These are phyloP conservation scores for Mesoclemmys tuberculata DNA, from an alignment of 2,113 vertebrate species.

Conservation along the genomic window DNA sequence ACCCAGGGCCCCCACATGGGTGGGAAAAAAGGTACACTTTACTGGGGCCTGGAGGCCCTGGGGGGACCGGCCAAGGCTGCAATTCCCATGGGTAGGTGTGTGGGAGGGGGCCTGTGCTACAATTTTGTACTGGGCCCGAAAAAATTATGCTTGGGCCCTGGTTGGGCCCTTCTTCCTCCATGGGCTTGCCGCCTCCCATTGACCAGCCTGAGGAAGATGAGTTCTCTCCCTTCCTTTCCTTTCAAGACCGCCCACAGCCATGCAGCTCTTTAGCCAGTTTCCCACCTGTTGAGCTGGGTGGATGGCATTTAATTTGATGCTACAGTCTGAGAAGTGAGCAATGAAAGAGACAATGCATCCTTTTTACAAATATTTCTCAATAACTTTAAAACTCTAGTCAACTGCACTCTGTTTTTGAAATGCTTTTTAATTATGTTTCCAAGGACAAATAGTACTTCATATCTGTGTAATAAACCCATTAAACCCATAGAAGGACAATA, in stretches of 20 bases:
- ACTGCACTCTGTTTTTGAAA: fast-evolving
- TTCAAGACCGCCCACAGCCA: neutral
- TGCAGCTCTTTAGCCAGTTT: neutral
- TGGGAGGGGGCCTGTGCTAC: too few relatives aligned
- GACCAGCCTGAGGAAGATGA: too few relatives aligned
- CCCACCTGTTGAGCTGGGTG: neutral
- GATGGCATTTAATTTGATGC: neutral
- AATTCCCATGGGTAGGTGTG: too few relatives aligned
- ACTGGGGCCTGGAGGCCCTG: too few relatives aligned
- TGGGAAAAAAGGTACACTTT: too few relatives aligned
- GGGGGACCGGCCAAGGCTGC: too few relatives aligned
- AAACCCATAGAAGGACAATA: neutral
- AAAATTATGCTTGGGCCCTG: too few relatives aligned
- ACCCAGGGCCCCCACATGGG: too few relatives aligned
- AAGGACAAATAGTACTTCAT: neutral
- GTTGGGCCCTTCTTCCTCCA: too few relatives aligned
- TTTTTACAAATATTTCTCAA: neutral
- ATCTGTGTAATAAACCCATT: fast-evolving
- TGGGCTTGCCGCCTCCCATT: too few relatives aligned
- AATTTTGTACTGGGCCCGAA: too few relatives aligned
- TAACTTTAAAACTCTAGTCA: neutral
- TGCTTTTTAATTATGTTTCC: neutral
- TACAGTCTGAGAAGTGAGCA: neutral
- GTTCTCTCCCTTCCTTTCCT: neutral
- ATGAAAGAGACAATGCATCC: neutral